phyloP scores from a whole-genome alignment of 23 tunicate species.

The Ascidia mentula region DNA sequence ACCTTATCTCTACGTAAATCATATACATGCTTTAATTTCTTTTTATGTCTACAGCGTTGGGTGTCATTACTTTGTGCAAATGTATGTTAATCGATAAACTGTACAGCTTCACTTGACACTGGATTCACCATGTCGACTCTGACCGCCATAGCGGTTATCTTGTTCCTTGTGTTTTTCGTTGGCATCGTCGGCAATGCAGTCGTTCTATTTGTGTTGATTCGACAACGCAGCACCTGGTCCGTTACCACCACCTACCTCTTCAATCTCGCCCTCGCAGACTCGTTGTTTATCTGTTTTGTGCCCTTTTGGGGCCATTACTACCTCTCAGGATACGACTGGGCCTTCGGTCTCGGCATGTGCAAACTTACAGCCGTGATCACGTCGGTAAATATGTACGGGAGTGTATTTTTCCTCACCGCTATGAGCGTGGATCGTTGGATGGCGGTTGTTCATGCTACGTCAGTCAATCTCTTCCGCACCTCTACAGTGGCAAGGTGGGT shows the following conservation, averaged over 20 bases:
- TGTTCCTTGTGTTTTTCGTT: constrained; percentile 37
- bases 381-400: constrained; percentile 70
- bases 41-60: no score
- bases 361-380: constrained; percentile 49
- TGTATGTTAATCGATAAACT: no score
- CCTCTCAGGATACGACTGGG: constrained; percentile 50
- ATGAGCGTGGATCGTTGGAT: constrained; percentile 82
- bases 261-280: constrained; percentile 73
- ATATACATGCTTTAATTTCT: no score
- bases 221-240: constrained; percentile 54
- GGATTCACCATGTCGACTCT: constrained; percentile 1
- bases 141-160: constrained; percentile 43
- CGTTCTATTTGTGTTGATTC: constrained; percentile 55
- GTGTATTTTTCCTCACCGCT: constrained; percentile 78
- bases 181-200: constrained; percentile 70
- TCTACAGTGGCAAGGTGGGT: constrained; percentile 35
- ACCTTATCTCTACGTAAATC: no score
- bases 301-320: constrained; percentile 83
- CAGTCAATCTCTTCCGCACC: constrained; percentile 32
- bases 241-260: constrained; percentile 73
- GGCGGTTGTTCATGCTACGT: constrained; percentile 79
- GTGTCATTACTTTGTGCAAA: no score
- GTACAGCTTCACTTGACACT: no score
- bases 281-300: constrained; percentile 44
- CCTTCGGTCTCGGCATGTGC: constrained; percentile 62